A percentile compares a stretch with the other conserved stretches of the same genome.
Conservation (phyloP, 2,113 vertebrate species). For the Halcyon malimbica region DNA sequence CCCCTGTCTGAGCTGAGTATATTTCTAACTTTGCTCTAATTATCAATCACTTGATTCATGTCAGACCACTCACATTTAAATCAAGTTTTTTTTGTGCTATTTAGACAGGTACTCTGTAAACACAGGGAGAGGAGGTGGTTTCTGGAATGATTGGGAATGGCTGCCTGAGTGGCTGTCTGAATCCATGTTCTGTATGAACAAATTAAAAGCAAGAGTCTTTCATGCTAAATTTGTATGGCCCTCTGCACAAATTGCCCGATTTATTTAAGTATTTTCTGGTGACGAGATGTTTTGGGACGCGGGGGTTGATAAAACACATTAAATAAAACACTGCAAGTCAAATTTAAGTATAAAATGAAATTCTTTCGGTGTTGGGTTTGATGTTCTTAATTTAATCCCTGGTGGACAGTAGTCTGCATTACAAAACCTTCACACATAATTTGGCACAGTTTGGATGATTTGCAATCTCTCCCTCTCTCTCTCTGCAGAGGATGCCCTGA, state of each 20-base stretch:
- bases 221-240: constrained; percentile 50
- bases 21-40: constrained; percentile 50
- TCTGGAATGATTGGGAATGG: not conserved
- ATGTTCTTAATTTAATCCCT: constrained; percentile 69
- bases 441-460: constrained; percentile 61
- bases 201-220: constrained; percentile 57
- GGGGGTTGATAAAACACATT: constrained; percentile 2
- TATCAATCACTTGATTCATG: constrained; percentile 45
- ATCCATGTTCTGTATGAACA: not conserved
- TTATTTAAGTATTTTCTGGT: constrained; percentile 48
- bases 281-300: not conserved
- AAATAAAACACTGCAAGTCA: not conserved
- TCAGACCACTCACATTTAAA: constrained; percentile 43
- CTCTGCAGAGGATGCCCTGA: constrained; percentile 27
- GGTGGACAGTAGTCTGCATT: constrained; percentile 58
- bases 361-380: constrained; percentile 50
- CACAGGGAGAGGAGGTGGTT: not conserved
- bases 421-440: constrained; percentile 71
- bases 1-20: not conserved
- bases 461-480: constrained; percentile 16
- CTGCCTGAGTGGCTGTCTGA: not conserved
- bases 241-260: constrained; percentile 39
- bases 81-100: constrained; percentile 43
- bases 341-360: constrained; percentile 50
- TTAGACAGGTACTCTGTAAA: constrained; percentile 51